Conservation (phyloP, 1,140 invertebrate species). For the Panagrolaimus sp. region DNA sequence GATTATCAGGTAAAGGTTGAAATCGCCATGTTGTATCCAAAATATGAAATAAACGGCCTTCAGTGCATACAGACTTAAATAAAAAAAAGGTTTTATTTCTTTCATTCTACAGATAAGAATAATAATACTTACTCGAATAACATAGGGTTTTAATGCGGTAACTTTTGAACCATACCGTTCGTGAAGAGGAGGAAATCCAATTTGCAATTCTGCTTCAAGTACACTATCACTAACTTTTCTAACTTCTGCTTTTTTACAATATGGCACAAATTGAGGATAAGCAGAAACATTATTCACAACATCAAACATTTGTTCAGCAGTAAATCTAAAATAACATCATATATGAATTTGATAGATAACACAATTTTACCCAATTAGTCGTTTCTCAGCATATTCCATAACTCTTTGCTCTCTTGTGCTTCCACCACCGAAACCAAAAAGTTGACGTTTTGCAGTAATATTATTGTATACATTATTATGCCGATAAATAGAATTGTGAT, state of each 20-base stretch:
- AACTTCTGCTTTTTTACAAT: slow-evolving; percentile 69
- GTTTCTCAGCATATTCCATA: slow-evolving; percentile 15
- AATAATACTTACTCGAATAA: slow-evolving; percentile 64
- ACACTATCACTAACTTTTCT: slow-evolving; percentile 35
- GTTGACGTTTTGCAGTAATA: not conserved
- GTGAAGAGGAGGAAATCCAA: slow-evolving; percentile 80
- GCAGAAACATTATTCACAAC: slow-evolving; percentile 84
- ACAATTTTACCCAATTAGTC: not conserved
- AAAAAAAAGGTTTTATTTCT: not conserved
- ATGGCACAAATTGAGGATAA: slow-evolving; percentile 87
- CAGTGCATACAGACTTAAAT: slow-evolving; percentile 73
- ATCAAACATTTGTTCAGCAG: slow-evolving; percentile 85
- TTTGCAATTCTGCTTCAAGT: slow-evolving; percentile 71
- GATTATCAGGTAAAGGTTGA: slow-evolving; percentile 74
- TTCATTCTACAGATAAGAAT: too few species aligned
- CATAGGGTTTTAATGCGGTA: slow-evolving; percentile 70
- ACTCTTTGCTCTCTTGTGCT: not conserved
- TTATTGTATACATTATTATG: too few species aligned
- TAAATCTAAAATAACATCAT: slow-evolving; percentile 68
- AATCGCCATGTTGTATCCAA: slow-evolving; percentile 86
- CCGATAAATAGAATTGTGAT: too few species aligned
- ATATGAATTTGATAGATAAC: slow-evolving; percentile 44
- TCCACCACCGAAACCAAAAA: not conserved
- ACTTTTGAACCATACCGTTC: slow-evolving; percentile 84
- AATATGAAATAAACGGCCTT: slow-evolving; percentile 83